These are phyloP conservation scores for Drosophila prosaltans DNA, from an alignment of 1,140 invertebrate species.

Conservation along the genomic window DNA sequence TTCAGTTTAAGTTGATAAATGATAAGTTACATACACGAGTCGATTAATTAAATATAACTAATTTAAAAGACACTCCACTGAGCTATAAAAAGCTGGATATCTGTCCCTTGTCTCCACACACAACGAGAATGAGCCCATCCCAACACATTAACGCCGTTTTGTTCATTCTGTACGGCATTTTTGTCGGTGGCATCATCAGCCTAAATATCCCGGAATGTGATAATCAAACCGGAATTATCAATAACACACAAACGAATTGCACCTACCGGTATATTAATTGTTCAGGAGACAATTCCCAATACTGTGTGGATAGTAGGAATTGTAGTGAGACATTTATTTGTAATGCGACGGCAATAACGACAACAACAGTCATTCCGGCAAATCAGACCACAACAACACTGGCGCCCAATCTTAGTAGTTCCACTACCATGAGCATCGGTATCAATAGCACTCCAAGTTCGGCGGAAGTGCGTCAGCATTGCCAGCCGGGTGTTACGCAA, in stretches of 20 bases:
- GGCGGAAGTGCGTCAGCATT: constrained; percentile 43
- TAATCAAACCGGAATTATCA: constrained; percentile 17
- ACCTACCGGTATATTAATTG: constrained; percentile 49
- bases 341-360: background rate
- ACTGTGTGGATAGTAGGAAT: constrained; percentile 20
- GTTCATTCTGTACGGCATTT: constrained; percentile 20
- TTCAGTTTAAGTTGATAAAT: constrained; percentile 42
- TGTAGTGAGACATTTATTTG: constrained; percentile 41
- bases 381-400: background rate
- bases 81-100: constrained; percentile 67
- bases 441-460: constrained; percentile 14
- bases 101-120: constrained; percentile 10
- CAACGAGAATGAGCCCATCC: constrained; percentile 57
- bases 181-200: constrained; percentile 25
- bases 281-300: constrained; percentile 38
- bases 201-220: constrained; percentile 50
- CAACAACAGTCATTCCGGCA: constrained; percentile 2
- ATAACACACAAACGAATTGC: constrained; percentile 47
- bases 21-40: constrained; percentile 65
- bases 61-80: constrained; percentile 40
- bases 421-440: background rate
- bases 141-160: constrained; percentile 32
- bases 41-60: constrained; percentile 75
- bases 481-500: constrained; percentile 48
- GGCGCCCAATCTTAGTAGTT: background rate